phyloP scores from a whole-genome alignment of 2,888 invertebrate genomes.

The Notodonta dromedarius region DNA sequence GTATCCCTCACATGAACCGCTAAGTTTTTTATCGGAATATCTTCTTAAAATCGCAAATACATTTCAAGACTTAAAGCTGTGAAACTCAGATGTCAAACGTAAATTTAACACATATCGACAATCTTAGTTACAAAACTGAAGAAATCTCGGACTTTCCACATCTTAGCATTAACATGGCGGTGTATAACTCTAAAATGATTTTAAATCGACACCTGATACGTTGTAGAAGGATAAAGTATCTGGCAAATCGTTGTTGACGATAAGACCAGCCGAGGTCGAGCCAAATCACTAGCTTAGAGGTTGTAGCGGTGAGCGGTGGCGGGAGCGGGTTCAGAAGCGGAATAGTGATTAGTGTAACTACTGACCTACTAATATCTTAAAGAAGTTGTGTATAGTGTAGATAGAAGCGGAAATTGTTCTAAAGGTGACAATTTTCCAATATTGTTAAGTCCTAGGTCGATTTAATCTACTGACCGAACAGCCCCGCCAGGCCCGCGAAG shows the following conservation, averaged over 20 bases:
- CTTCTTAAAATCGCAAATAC: background rate
- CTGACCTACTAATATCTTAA: too few relatives aligned
- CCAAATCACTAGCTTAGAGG: slow-evolving; percentile 43
- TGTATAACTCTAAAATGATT: slow-evolving; percentile 40
- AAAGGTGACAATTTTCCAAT: too few relatives aligned
- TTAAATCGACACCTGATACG: slow-evolving; percentile 50
- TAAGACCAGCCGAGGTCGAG: slow-evolving; percentile 56
- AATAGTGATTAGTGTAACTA: background rate
- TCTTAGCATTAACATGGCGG: slow-evolving; percentile 29
- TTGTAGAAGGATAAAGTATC: slow-evolving; percentile 44
- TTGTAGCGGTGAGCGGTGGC: slow-evolving; percentile 18
- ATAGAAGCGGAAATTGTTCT: too few relatives aligned
- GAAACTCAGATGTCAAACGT: slow-evolving; percentile 17
- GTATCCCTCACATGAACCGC: background rate
- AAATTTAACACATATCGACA: slow-evolving; percentile 17
- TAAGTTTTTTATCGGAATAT: background rate
- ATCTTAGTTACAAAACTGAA: slow-evolving; percentile 26
- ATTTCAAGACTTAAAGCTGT: background rate
- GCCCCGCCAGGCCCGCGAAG: too few relatives aligned
- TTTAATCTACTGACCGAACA: too few relatives aligned
- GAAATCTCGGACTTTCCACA: slow-evolving; percentile 27
- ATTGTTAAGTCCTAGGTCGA: too few relatives aligned
- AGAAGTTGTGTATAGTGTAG: too few relatives aligned
- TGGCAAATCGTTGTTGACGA: slow-evolving; percentile 48
- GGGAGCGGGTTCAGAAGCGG: slow-evolving; percentile 11